These are phyloP conservation scores for Agrotis puta DNA, from an alignment of 2,888 invertebrate genomes.

Conservation along the genomic window DNA sequence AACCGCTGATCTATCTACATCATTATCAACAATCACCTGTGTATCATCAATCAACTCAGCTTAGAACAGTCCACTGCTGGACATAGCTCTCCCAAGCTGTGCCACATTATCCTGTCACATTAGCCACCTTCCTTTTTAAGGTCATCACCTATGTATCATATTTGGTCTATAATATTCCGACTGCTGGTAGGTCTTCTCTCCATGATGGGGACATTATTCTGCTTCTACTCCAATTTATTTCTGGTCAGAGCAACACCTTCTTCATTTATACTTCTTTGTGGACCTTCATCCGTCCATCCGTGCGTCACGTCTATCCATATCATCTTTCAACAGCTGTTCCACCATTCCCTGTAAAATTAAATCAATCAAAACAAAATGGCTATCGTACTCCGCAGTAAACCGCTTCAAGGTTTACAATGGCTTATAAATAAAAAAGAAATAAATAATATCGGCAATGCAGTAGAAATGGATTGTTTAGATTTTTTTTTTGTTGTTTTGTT, in stretches of 20 bases:
- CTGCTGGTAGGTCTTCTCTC: too few relatives aligned
- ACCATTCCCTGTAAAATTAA: not conserved
- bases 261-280: not conserved
- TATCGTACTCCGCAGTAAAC: conserved; percentile 13
- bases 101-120: too few relatives aligned
- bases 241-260: not conserved
- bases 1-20: not conserved
- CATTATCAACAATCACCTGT: not conserved
- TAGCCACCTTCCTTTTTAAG: too few relatives aligned
- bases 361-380: conserved; percentile 15
- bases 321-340: conserved; percentile 17
- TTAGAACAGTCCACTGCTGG: too few relatives aligned
- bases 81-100: too few relatives aligned
- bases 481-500: not conserved
- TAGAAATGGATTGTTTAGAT: not conserved
- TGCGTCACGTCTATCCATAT: not conserved
- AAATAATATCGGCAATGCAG: conserved; percentile 27
- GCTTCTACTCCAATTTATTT: not conserved
- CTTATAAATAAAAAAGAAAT: conserved; percentile 19
- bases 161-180: too few relatives aligned
- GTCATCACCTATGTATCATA: too few relatives aligned
- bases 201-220: too few relatives aligned
- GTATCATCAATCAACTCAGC: too few relatives aligned
- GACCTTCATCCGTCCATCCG: not conserved
- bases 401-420: conserved; percentile 5